Evolutionary conservation across 2,797 vertebrate genomes (phyloP), one percentile per base, ranked within the genome.

Genomic region (Taeniopygia guttata): DNA sequence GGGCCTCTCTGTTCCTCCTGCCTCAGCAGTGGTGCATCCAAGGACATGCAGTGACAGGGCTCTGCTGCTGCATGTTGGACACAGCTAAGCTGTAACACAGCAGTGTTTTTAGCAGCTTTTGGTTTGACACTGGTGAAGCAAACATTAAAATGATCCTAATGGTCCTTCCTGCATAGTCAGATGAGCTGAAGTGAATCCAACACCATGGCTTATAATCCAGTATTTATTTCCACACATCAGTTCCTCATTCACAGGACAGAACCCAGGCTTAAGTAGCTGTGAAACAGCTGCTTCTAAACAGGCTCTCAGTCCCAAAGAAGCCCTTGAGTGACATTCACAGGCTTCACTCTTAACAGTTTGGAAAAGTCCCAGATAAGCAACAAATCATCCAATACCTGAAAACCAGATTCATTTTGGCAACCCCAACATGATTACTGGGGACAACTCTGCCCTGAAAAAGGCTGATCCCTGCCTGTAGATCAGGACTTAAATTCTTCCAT

Each of bases 281-380:
- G n/a, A 25, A 87, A n/a, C 51, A 92, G 48, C 69, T 67, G 40
- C 59, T 67, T 54, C 72, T 73, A 16, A 73, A 91, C 58, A 94
- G 93, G 76, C 90, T 84, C 69, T 76, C 81, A 91, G 22, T 45
- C 68, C 83, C 81, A 94, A 95, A 94, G 62, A 95, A 88, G 92
- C 54, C 2, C 15, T 43, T 5, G 27, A 43, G n/a, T 36, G 78
- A 32, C 10, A 75, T 9, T 45, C 54, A 74, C 34, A 74, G n/a
- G 26, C 38, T 91, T 82, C 45, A 59, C 23, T 64, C 79, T 42
- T 20, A 89, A 48, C 27, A 56, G 32, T 66, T 40, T 43, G 64
- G 36, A 84, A 38, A 86, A 85, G 38, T 36, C 45, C 20, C 49
- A 59, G 64, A 40, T 64, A 30, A 79, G n/a, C 69, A 84, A 86